Percentiles rank a stretch among this genome's conserved stretches.
Conservation (phyloP, 2,113 vertebrate genomes). For the Blennius ocellaris region DNA sequence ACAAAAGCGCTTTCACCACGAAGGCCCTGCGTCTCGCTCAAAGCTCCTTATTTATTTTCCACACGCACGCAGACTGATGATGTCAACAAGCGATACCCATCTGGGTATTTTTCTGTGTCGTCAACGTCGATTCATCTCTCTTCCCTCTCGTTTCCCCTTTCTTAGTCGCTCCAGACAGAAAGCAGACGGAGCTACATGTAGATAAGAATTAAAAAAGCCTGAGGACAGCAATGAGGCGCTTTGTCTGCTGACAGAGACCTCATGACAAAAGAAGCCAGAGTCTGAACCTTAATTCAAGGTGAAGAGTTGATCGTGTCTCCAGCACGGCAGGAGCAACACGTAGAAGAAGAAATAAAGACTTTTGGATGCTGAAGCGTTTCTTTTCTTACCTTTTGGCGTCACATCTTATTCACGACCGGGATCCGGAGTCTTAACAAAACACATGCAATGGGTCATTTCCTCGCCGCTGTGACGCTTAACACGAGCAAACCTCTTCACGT, state of each 20-base stretch:
- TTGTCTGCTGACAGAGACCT: conserved; percentile 30
- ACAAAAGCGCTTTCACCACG: not conserved
- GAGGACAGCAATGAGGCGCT: conserved; percentile 3
- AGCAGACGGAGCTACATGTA: conserved; percentile 22
- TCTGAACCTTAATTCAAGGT: conserved; percentile 28
- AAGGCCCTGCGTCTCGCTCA: not conserved
- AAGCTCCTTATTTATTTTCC: conserved; percentile 6
- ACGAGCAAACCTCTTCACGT: conserved; percentile 2
- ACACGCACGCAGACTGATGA: conserved; percentile 25
- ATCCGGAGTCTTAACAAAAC: conserved; percentile 11
- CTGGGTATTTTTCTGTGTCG: conserved; percentile 31
- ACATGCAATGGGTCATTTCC: conserved; percentile 33
- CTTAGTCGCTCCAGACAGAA: conserved; percentile 9
- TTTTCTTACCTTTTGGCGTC: not conserved
- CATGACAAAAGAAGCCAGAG: conserved; percentile 18
- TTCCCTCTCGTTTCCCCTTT: conserved; percentile 11
- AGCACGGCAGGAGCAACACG: not conserved
- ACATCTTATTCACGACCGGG: conserved; percentile 13
- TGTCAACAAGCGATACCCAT: conserved; percentile 30
- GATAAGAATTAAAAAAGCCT: conserved; percentile 48
- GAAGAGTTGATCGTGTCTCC: conserved; percentile 45
- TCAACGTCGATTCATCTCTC: conserved; percentile 27
- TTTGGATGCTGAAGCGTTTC: not conserved
- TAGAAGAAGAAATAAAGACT: conserved; percentile 24
- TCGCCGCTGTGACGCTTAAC: conserved; percentile 16